These are phyloP conservation scores for Bubo scandiacus DNA, from an alignment of 2,113 vertebrate species.

Conservation along the genomic window DNA sequence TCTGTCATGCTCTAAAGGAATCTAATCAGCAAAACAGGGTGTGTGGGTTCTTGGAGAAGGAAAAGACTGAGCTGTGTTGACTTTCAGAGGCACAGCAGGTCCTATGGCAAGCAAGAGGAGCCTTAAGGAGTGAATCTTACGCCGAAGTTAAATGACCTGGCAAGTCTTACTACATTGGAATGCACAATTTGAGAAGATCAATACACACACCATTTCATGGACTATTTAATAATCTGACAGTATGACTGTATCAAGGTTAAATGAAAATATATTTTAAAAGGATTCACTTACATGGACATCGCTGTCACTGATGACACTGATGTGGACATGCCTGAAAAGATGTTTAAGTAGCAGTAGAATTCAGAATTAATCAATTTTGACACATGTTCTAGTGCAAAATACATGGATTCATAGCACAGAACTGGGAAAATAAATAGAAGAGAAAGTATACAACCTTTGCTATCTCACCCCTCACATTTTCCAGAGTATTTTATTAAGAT, in stretches of 20 bases:
- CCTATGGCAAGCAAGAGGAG: neutral
- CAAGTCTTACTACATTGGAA: neutral
- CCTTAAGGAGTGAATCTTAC: neutral
- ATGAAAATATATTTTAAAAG: neutral
- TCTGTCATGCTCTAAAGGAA: neutral
- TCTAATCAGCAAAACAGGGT: rapidly evolving
- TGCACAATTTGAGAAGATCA: neutral
- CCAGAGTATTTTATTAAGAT: neutral
- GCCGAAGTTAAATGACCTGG: neutral
- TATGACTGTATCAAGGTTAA: neutral
- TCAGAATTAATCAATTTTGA: slow-evolving; percentile 34
- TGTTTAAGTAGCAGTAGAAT: slow-evolving; percentile 3
- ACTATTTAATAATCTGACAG: neutral
- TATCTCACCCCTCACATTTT: neutral
- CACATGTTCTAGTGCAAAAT: neutral
- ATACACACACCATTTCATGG: neutral
- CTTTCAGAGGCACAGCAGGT: neutral
- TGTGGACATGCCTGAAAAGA: slow-evolving; percentile 17
- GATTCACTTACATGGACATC: neutral
- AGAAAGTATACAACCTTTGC: neutral
- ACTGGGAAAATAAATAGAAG: neutral
- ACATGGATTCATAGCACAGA: neutral
- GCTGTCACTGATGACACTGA: neutral
- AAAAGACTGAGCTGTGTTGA: neutral
- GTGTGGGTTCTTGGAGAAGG: neutral